Base-by-base conservation (phyloP, 2,113 vertebrate species). In the Anhinga rufa region DNA sequence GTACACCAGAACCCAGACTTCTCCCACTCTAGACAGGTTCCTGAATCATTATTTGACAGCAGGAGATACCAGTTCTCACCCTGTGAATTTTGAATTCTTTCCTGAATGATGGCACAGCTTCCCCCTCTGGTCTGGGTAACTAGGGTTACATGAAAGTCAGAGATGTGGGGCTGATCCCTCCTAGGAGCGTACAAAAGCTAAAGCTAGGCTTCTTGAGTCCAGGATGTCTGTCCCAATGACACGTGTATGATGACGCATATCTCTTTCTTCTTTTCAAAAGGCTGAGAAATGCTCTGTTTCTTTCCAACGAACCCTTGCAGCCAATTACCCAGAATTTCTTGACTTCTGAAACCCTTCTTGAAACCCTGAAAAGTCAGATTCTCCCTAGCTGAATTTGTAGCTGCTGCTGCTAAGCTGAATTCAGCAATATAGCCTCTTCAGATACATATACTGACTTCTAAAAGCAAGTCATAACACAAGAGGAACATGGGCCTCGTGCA, bases 401-500 rank as follows among this genome's bases (percentile, higher is more conserved):
- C 49, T 88, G 62, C 44, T 79, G 25, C 34, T 82, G 74, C 7
- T 20, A 38, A 48, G 61, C 31, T 80, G 62, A 76, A 68, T 86
- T 81, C 36, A 66, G 40, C 14, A 57, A 9, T 16, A 40, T 38
- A 58, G 64, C 7, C 12, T 21, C 46, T 42, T 78, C 38, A 60
- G 29, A 38, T 20, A 13, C 8, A 8, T 5, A 9, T 21, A n/a
- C 19, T 81, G 32, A 66, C 20, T 86, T 57, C 57, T 54, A 31
- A 60, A 83, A 13, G 49, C 32, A 61, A 24, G 11, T 6, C 7
- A 9, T 9, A 28, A 34, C 32, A 36, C 15, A 48, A 46, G 40
- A 92, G 36, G 49, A 61, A 4, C 10, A 32, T 1, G 2, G 26
- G 6, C 28, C 52, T 66, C 1, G 0, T 8, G 68, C 9, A n/a